Conservation (phyloP, 2,888 invertebrate species). For the Proisotoma minuta region DNA sequence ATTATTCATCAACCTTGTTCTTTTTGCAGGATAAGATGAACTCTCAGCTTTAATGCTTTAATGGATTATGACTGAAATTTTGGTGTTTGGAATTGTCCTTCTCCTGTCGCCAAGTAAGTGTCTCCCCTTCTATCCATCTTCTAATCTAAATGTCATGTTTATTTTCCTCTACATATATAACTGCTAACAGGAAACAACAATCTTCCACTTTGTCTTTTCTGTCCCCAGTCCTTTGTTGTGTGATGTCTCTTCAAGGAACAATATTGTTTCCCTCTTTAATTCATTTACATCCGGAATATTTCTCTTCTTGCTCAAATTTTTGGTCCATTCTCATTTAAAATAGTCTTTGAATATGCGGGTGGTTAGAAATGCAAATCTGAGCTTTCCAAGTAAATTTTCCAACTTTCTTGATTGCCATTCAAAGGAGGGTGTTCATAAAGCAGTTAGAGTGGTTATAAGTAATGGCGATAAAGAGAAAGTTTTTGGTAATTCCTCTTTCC, state of each 20-base stretch:
- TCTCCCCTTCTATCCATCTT: conserved; percentile 10
- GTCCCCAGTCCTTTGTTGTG: not conserved
- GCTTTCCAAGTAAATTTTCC: not conserved
- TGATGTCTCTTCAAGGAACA: not conserved
- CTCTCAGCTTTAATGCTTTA: conserved; percentile 43
- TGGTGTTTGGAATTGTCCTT: conserved; percentile 37
- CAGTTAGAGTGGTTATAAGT: not conserved
- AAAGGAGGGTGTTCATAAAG: not conserved
- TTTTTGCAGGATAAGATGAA: conserved; percentile 33
- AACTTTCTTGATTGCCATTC: not conserved
- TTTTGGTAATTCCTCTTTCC: not conserved
- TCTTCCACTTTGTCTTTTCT: not conserved
- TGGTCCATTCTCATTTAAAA: too few species aligned
- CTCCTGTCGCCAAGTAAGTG: conserved; percentile 44
- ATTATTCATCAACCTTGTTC: conserved; percentile 15
- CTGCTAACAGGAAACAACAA: not conserved
- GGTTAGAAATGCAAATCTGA: too few species aligned
- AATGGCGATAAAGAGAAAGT: not conserved
- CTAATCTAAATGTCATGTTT: not conserved
- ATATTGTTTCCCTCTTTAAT: not conserved
- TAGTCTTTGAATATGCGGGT: too few species aligned
- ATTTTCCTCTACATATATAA: not conserved
- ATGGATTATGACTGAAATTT: conserved; percentile 47
- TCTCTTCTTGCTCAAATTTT: too few species aligned
- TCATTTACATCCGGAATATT: not conserved